Evolutionary conservation across 2,113 vertebrate genomes (phyloP), one percentile per base, ranked within the genome.

Genomic region (Cavia aperea): DNA sequence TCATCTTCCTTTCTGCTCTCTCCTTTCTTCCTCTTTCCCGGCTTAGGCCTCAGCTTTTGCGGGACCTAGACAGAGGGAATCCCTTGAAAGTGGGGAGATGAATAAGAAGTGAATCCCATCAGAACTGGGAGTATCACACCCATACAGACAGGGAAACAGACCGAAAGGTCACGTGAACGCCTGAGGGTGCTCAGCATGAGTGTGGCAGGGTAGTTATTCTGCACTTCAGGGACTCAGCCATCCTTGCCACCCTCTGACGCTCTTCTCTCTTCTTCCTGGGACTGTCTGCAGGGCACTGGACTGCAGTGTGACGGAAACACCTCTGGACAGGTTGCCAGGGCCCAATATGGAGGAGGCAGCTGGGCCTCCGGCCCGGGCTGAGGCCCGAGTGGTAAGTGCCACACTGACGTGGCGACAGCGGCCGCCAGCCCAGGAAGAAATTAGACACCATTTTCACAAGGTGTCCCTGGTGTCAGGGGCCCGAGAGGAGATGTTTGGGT

Each of bases 381-480:
- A 91, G 93, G 29, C 72, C 92, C 94, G 82, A 73, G 86, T 93
- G 87, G 96, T 98, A 92, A 98, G 95, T 54, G 90, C 97, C 39
- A 98, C 86, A 10, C 70, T 98, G 88, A 97, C 85, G 31, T 56
- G 97, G 88, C 97, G 92, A 43, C 97, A 94, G 49, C 49, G 60
- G 0, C 73, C 93, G 0, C 43, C 91, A 9, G 92, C 89, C 0
- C 94, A 66, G 11, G 92, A 98, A 0, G 97, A 98, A n/a, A 73
- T 79, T 86, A 97, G 95, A 49, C 92, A 95, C n/a, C 95, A 96
- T 21, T 96, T 98, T 46, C 97, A 92, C 85, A 98, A 99, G 95
- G 95, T 98, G 46, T 98, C 98, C 0, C 96, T 98, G 94, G 96
- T 98, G 51, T 96, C 98, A 0, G 96, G 87, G n/a, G 58, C 86